phyloP scores from a whole-genome alignment of 2,888 invertebrate species.

The Harpagoxenus sublaevis region DNA sequence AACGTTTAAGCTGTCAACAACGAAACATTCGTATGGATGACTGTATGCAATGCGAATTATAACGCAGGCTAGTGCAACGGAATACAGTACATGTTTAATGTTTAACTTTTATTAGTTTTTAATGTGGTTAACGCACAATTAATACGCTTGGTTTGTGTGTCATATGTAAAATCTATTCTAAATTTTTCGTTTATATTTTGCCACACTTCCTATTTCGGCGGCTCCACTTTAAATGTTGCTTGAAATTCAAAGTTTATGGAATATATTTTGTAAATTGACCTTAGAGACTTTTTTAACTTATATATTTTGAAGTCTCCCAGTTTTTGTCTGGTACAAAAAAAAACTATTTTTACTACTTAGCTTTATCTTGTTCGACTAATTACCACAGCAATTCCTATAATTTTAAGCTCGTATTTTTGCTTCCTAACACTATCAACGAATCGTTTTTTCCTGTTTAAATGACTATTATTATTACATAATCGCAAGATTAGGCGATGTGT shows the following conservation, averaged over 20 bases:
- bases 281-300: constrained; percentile 12
- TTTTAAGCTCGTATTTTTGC: constrained; percentile 14
- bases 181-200: neutral
- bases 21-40: neutral
- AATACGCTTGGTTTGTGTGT: neutral
- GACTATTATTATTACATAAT: neutral
- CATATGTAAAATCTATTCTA: neutral
- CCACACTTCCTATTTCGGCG: constrained; percentile 2
- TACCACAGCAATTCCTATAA: neutral
- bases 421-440: constrained; percentile 6
- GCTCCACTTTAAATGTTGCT: constrained; percentile 13
- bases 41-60: neutral
- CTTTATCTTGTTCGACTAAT: constrained; percentile 31
- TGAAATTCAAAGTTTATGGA: constrained; percentile 38
- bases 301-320: constrained; percentile 22
- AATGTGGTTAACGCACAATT: neutral
- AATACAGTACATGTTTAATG: neutral
- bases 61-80: neutral
- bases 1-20: constrained; percentile 21
- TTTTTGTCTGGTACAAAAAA: constrained; percentile 46
- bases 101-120: constrained; percentile 14
- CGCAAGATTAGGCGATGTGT: neutral
- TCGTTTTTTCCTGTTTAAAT: neutral
- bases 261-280: constrained; percentile 59
- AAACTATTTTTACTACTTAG: constrained; percentile 54